Evolutionary conservation across 2,113 vertebrate species (phyloP).

Genomic region (Perca fluviatilis): DNA sequence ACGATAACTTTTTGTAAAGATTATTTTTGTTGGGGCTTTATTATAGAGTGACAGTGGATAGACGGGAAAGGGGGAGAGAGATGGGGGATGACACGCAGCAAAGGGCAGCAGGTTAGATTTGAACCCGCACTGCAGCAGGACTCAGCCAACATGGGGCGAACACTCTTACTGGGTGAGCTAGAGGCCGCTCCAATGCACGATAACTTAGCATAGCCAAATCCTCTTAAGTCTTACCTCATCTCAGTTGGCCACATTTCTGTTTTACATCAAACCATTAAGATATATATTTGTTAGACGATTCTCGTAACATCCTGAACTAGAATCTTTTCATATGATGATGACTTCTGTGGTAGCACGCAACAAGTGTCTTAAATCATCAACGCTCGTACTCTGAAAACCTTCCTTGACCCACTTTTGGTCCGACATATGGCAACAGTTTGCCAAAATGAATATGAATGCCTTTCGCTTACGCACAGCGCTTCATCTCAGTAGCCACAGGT

Average conservation of each 20-base stretch:
- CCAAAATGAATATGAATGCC: not conserved
- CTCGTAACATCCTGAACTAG: not conserved
- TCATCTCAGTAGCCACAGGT: conserved; percentile 5
- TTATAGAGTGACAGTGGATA: too few species aligned
- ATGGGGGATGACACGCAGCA: too few species aligned
- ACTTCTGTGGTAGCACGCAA: too few species aligned
- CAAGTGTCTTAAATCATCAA: not conserved
- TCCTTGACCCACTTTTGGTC: not conserved
- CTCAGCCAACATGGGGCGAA: too few species aligned
- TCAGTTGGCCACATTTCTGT: not conserved
- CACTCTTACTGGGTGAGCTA: too few species aligned
- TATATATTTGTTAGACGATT: not conserved
- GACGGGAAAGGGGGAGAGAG: too few species aligned
- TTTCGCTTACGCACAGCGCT: not conserved
- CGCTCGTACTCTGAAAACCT: not conserved
- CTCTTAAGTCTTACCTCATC: not conserved
- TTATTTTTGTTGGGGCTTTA: too few species aligned
- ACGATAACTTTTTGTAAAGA: not conserved
- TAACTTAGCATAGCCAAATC: not conserved
- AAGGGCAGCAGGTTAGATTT: too few species aligned
- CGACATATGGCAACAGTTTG: not conserved
- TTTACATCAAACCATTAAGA: not conserved
- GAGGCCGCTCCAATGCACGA: too few species aligned
- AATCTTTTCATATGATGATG: not conserved
- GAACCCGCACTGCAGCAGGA: too few species aligned